Evolutionary conservation across 2,113 vertebrate species (phyloP).

Genomic region (Miniopterus natalensis): DNA sequence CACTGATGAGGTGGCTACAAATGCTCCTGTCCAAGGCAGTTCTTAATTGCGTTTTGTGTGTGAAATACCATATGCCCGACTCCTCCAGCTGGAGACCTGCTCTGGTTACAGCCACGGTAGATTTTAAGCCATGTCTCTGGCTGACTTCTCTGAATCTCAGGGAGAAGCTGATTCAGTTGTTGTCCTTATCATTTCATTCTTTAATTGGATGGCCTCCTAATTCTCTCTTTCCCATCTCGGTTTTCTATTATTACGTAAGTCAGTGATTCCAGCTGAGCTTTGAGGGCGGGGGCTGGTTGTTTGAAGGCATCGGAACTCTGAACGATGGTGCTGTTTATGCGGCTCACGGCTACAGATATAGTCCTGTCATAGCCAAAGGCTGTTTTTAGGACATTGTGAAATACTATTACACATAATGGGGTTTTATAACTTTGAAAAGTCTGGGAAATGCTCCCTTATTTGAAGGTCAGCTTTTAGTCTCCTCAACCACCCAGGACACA

Average conservation of each 20-base stretch:
- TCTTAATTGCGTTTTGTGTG: conserved; percentile 81
- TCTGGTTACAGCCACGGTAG: conserved; percentile 24
- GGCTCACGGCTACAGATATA: not conserved
- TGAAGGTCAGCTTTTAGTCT: conserved; percentile 4
- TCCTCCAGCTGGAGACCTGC: conserved; percentile 51
- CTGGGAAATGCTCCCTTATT: conserved; percentile 21
- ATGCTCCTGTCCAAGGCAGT: conserved; percentile 71
- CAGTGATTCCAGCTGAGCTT: not conserved
- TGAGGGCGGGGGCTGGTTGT: not conserved
- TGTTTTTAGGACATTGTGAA: not conserved
- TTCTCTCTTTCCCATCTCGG: not conserved
- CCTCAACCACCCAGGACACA: not conserved
- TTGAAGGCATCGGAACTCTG: not conserved
- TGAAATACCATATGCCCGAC: conserved; percentile 70
- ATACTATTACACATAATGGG: not conserved
- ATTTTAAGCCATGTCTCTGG: conserved; percentile 47
- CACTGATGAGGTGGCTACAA: conserved; percentile 75
- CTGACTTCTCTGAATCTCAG: conserved; percentile 18
- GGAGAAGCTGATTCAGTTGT: conserved; percentile 37
- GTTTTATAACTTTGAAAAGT: not conserved
- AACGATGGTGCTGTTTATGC: not conserved
- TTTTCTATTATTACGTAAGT: conserved; percentile 18
- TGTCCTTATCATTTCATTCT: conserved; percentile 46
- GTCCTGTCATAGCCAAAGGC: not conserved
- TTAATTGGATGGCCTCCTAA: not conserved